Base-by-base conservation (phyloP, 2,797 vertebrate species). In the Lepilemur ruficaudatus region DNA sequence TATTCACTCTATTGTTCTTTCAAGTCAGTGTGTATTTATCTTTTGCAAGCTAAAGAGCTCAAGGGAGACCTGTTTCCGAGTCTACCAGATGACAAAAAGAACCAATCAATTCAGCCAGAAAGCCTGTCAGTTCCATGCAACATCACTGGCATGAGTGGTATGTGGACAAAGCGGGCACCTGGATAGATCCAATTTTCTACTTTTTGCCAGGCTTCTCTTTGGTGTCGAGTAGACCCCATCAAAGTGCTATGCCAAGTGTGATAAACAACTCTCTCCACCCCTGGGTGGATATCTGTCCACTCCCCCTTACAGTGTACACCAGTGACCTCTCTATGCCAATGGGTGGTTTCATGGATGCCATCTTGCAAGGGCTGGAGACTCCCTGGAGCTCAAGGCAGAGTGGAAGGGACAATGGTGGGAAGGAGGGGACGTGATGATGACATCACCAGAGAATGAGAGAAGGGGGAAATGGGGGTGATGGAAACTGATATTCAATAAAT, bases 11-110 rank as follows among this genome's bases (percentile, higher is more conserved):
- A 63, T 67, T 1, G 11, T 79, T 63, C 50, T 93, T 97, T 83
- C 23, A 57, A 76, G 5, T 70, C 11, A 4, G 4, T 10, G 57
- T 92, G 48, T 78, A 20, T 80, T 89, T 48, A 88, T 86, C 94
- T 95, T 97, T 89, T 94, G 69, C 50, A 91, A 93, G 86, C 14
- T 43, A 57, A 87, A 86, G 70, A 86, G 81, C 94, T 93, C 55
- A 85, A 69, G 84, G 75, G 63, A 92, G n/a, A 92, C 79, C 50
- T 75, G 38, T 75, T 84, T 80, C 70, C 57, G 69, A 79, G 41
- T 94, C 80, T 83, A 84, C 23, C 35, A 83, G 63, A 84, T 89
- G 94, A 94, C 85, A 79, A 78, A 81, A 79, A 86, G 79, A 76
- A 20, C 52, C 35, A 8, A 41, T 30, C 1, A 22, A 52, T 57